Evolutionary conservation across 2,113 vertebrate species (phyloP).

Genomic region (Amazona vittata): DNA sequence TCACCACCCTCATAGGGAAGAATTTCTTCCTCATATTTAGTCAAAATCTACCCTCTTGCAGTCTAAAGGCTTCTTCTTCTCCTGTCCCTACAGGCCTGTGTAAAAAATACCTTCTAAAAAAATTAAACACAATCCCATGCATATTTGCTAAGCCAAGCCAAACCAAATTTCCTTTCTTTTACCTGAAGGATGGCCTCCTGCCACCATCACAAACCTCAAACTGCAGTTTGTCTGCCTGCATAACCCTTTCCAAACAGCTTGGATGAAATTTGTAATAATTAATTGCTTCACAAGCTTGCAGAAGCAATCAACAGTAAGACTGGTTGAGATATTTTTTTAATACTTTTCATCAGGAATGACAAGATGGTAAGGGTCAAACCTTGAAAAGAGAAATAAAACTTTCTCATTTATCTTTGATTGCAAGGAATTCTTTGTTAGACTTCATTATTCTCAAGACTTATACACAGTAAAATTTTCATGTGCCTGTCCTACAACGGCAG

Average conservation of each 20-base stretch:
- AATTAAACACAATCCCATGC: background rate
- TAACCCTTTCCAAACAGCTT: background rate
- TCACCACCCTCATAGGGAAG: background rate
- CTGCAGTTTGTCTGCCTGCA: background rate
- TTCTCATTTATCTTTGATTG: background rate
- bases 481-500: background rate
- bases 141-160: background rate
- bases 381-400: background rate
- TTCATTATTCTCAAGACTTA: background rate
- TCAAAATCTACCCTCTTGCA: background rate
- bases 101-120: background rate
- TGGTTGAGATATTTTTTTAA: background rate
- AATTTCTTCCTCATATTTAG: background rate
- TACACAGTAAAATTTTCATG: background rate
- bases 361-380: background rate
- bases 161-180: background rate
- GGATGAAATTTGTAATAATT: background rate
- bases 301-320: background rate
- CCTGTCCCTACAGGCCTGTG: background rate
- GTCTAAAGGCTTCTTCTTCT: background rate
- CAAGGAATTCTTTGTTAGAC: background rate
- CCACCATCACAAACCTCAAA: background rate
- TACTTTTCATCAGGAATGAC: background rate
- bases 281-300: background rate
- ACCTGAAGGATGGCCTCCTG: background rate